These are phyloP conservation scores for Melospiza georgiana DNA, from an alignment of 2,113 vertebrate species.

Conservation along the genomic window DNA sequence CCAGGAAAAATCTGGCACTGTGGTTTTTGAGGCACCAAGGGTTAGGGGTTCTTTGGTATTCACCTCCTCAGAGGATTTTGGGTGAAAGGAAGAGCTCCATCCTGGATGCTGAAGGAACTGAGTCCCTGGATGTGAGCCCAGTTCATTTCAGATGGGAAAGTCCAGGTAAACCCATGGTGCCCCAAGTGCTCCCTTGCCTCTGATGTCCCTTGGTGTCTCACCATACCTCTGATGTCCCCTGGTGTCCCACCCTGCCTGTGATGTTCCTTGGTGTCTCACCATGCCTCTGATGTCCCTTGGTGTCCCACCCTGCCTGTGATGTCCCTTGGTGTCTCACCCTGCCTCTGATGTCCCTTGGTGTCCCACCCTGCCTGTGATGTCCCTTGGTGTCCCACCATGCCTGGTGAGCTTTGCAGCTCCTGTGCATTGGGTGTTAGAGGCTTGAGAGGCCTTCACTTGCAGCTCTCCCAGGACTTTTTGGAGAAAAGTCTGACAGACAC, in stretches of 20 bases:
- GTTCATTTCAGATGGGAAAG: neutral
- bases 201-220: neutral
- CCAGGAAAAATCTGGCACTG: neutral
- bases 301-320: neutral
- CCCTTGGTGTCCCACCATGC: neutral
- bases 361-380: rapidly evolving
- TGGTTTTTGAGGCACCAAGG: neutral
- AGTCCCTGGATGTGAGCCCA: neutral
- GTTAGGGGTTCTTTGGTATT: neutral
- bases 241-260: neutral
- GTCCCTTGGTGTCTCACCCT: too few relatives aligned
- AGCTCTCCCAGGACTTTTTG: neutral
- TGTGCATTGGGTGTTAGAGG: rapidly evolving
- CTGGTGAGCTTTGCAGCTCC: neutral
- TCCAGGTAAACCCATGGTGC: neutral
- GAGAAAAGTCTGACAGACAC: neutral
- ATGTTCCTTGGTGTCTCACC: neutral
- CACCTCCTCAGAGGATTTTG: neutral
- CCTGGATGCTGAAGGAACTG: neutral
- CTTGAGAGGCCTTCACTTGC: neutral
- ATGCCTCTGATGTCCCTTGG: too few relatives aligned
- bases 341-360: too few relatives aligned
- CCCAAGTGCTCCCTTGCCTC: neutral
- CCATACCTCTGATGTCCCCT: too few relatives aligned
- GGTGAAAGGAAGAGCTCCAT: neutral